Evolutionary conservation across 2,113 vertebrate genomes (phyloP), one percentile per base, ranked within the genome.

Genomic region (Urocolius indicus): DNA sequence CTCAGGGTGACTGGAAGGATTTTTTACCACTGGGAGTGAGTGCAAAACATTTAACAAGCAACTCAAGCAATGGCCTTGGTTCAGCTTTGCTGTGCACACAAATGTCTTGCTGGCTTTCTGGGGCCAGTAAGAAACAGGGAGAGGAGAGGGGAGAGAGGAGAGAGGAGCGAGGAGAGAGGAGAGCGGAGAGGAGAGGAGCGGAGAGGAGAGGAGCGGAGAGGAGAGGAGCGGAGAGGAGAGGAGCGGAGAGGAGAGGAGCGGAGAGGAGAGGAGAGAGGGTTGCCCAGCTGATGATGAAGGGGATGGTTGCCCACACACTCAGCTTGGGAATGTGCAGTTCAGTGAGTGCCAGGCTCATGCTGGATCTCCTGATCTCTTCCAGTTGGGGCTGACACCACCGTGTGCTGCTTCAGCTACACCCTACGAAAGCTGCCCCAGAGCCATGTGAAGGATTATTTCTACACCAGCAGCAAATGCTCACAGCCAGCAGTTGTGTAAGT

Each of bases 401-500:
- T 58, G 3, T 97, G 96, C 92, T 97, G 93, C 73, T 96, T 96
- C 66, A 77, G 81, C 83, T 97, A 95, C 10, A 34, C 16, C 9
- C 27, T 6, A 27, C 34, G 58, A n/a, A 86, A 91, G 67, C 72
- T 95, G 52, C 96, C 97, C 52, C 77, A 45, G 81, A 51, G 9
- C 26, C 96, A 95, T 19, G 88, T 96, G 74, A 83, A 79, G 75
- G 86, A 95, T 6, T 96, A 94, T 90, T 96, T 93, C 94, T 96
- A 97, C 84, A 96, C 95, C 68, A 97, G 96, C 79, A 81, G 95
- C 90, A 93, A 88, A 62, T 96, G 93, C 48, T 43, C 95, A 23
- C 84, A 94, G 61, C 82, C 94, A 85, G 96, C 95, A 58, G 95
- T 94, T 46, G 97, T 97, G 96, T 96, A 78, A 94, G 96, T 95